A percentile compares a stretch with the other conserved stretches of the same genome.
These are phyloP conservation scores for Mesodorylaimus sp. DNA, from an alignment of 2,888 invertebrate genomes.

Conservation along the genomic window DNA sequence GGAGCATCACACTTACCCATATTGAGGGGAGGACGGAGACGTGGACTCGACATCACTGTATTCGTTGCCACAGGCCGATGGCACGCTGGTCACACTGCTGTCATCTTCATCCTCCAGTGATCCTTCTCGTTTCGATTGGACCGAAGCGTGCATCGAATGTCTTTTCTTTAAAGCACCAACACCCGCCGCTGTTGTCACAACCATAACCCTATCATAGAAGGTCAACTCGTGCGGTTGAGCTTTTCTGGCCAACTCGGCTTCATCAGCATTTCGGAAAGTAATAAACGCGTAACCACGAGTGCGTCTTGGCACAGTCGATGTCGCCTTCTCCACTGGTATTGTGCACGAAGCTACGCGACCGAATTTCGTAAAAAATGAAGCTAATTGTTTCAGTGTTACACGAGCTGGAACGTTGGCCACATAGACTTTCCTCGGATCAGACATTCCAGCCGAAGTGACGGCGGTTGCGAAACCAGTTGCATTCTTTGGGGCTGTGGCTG, in stretches of 20 bases:
- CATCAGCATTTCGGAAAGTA: constrained; percentile 16
- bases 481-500: neutral
- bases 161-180: neutral
- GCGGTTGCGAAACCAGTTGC: neutral
- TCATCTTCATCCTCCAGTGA: too few species aligned
- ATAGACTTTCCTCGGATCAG: constrained; percentile 12
- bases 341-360: constrained; percentile 23
- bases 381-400: constrained; percentile 24
- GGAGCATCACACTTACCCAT: too few species aligned
- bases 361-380: constrained; percentile 27
- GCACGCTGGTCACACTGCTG: too few species aligned
- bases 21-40: too few species aligned
- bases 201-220: constrained; percentile 26
- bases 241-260: constrained; percentile 18
- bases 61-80: too few species aligned
- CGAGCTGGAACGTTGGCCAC: constrained; percentile 24
- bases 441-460: neutral
- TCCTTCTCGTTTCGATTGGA: too few species aligned
- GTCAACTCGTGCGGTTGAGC: constrained; percentile 23
- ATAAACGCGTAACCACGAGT: constrained; percentile 22
- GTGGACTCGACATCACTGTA: too few species aligned
- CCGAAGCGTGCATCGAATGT: neutral
- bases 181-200: constrained; percentile 18
- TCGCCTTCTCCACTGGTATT: constrained; percentile 20
- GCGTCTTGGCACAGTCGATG: constrained; percentile 10